These are phyloP conservation scores for Zeus faber DNA, from an alignment of 2,113 vertebrate genomes.

Conservation along the genomic window DNA sequence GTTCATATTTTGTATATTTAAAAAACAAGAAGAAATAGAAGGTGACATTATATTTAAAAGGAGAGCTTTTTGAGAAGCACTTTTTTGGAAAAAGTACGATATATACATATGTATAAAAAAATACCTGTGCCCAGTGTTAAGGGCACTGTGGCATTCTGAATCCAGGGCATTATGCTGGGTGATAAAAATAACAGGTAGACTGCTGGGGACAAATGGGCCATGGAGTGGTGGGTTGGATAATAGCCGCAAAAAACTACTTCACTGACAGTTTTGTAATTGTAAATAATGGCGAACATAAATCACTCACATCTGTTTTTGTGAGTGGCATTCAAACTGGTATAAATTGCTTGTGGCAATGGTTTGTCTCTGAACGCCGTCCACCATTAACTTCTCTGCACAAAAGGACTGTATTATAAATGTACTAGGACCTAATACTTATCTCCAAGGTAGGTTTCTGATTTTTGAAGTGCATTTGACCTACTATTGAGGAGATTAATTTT, in stretches of 20 bases:
- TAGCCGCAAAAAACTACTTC: constrained; percentile 5
- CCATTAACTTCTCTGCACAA: constrained; percentile 24
- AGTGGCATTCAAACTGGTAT: constrained; percentile 31
- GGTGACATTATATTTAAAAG: too few relatives aligned
- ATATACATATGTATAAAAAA: too few relatives aligned
- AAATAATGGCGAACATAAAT: constrained; percentile 48
- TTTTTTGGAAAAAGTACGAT: too few relatives aligned
- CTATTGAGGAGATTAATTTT: too few relatives aligned
- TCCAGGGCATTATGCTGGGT: too few relatives aligned
- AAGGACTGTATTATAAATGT: constrained; percentile 24
- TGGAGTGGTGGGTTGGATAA: background rate
- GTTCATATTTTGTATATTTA: too few relatives aligned
- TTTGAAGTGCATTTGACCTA: too few relatives aligned
- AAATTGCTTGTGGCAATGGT: constrained; percentile 41
- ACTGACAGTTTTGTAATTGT: constrained; percentile 35
- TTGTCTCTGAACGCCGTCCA: constrained; percentile 35
- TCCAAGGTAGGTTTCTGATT: constrained; percentile 9
- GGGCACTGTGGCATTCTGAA: too few relatives aligned
- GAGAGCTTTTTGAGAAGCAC: too few relatives aligned
- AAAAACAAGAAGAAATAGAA: too few relatives aligned
- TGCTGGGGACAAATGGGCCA: background rate
- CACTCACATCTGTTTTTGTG: constrained; percentile 40
- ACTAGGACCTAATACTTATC: constrained; percentile 12
- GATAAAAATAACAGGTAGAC: too few relatives aligned
- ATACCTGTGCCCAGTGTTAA: too few relatives aligned